A percentile compares a stretch with the other conserved stretches of the same genome.
These are phyloP conservation scores for Tapirus indicus DNA, from an alignment of 2,797 vertebrate species.

Conservation along the genomic window DNA sequence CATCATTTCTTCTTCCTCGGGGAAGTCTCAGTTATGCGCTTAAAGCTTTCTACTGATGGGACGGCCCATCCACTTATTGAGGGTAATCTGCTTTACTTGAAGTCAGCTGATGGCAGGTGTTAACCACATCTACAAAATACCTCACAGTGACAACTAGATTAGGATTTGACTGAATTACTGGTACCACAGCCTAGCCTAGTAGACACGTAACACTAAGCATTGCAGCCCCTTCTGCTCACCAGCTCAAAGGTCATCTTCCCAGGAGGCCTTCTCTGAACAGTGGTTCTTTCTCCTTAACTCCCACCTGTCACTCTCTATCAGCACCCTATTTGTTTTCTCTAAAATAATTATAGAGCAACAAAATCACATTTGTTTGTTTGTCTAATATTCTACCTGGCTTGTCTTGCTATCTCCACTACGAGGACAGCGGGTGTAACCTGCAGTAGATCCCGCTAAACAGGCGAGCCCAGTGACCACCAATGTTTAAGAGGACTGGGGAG, in stretches of 20 bases:
- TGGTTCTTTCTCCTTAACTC: fast-evolving
- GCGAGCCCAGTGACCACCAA: neutral
- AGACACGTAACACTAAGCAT: fast-evolving
- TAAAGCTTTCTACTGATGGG: neutral
- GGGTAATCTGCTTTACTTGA: fast-evolving
- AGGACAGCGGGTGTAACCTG: fast-evolving
- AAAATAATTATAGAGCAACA: fast-evolving
- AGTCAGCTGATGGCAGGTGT: fast-evolving
- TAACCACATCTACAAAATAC: fast-evolving
- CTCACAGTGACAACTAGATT: fast-evolving
- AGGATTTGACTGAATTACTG: fast-evolving
- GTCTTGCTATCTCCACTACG: neutral
- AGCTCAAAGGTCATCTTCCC: neutral
- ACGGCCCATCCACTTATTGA: fast-evolving
- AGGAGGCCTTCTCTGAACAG: neutral
- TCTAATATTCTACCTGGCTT: neutral
- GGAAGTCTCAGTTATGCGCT: neutral
- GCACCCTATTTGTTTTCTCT: neutral
- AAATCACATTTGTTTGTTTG: no score
- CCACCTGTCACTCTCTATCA: neutral
- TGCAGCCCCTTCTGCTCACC: no score
- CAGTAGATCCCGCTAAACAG: fast-evolving
- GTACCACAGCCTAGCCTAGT: fast-evolving
- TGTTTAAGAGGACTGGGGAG: neutral
- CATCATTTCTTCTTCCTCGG: no score